phyloP scores from a whole-genome alignment of 2,113 vertebrate species.

The Vulpes lagopus region DNA sequence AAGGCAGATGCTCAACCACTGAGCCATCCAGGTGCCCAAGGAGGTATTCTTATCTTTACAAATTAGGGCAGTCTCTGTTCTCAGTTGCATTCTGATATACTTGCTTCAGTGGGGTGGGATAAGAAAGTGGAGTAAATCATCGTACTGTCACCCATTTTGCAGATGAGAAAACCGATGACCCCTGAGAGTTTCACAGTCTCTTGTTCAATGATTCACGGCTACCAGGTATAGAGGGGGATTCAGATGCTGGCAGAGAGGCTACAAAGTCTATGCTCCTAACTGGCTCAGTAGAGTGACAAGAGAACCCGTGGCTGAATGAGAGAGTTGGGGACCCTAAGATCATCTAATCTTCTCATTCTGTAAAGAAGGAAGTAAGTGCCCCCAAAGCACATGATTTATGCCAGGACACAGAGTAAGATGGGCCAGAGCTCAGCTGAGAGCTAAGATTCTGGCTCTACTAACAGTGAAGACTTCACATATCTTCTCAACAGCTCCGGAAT shows the following conservation, averaged over 20 bases:
- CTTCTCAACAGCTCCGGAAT: neutral
- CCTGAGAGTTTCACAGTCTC: neutral
- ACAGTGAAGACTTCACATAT: neutral
- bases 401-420: neutral
- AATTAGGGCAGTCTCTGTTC: neutral
- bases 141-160: neutral
- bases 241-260: too few relatives aligned
- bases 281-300: neutral
- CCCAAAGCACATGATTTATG: neutral
- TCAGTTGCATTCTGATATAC: neutral
- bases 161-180: neutral
- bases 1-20: too few relatives aligned
- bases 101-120: neutral
- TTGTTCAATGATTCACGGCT: neutral
- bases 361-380: neutral
- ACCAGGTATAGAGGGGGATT: neutral
- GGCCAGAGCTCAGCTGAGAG: neutral
- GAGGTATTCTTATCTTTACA: neutral
- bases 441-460: neutral
- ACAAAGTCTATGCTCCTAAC: neutral
- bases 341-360: neutral
- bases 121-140: neutral
- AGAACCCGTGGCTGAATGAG: neutral
- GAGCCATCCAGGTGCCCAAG: too few relatives aligned
- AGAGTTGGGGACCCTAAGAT: neutral